Evolutionary conservation across 2,888 invertebrate genomes (phyloP).

Genomic region (Hyposoter didymator): DNA sequence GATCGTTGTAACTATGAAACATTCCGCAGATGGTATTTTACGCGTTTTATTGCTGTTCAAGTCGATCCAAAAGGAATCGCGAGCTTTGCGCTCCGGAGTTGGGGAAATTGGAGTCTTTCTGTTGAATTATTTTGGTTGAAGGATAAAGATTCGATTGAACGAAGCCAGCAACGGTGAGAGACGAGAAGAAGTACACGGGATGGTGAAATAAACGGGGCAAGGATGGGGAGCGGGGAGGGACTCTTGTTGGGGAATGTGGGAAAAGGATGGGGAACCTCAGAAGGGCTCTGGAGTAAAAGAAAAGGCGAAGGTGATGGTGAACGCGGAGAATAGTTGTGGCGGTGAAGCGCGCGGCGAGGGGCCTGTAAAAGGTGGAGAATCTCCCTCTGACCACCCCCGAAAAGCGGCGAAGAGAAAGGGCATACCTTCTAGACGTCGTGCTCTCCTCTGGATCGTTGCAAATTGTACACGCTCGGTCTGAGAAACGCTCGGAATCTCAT

Average conservation of each 20-base stretch:
- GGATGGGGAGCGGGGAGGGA: not conserved
- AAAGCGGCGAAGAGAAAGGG: constrained; percentile 31
- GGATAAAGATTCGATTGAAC: constrained; percentile 32
- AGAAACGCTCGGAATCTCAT: constrained; percentile 73
- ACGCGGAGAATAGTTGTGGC: constrained; percentile 48
- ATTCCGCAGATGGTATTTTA: constrained; percentile 2
- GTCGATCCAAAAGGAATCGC: not conserved
- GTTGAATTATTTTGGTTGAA: constrained; percentile 53
- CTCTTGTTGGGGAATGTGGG: constrained; percentile 20
- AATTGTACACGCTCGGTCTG: constrained; percentile 67
- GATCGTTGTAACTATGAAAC: not conserved
- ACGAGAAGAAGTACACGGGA: constrained; percentile 1
- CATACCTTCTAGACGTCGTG: constrained; percentile 41
- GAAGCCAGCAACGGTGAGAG: constrained; percentile 9
- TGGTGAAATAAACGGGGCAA: constrained; percentile 23
- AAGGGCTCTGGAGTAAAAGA: constrained; percentile 28
- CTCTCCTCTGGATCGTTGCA: constrained; percentile 62
- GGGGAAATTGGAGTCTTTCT: constrained; percentile 47
- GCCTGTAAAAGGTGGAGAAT: constrained; percentile 49
- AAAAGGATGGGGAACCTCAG: not conserved
- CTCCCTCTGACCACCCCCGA: constrained; percentile 50
- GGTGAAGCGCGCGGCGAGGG: constrained; percentile 14
- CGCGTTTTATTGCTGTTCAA: constrained; percentile 1
- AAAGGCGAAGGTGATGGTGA: constrained; percentile 29
- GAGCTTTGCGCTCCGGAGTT: not conserved